phyloP scores from a whole-genome alignment of 2,888 invertebrate genomes.

The Drosophila neonasuta region DNA sequence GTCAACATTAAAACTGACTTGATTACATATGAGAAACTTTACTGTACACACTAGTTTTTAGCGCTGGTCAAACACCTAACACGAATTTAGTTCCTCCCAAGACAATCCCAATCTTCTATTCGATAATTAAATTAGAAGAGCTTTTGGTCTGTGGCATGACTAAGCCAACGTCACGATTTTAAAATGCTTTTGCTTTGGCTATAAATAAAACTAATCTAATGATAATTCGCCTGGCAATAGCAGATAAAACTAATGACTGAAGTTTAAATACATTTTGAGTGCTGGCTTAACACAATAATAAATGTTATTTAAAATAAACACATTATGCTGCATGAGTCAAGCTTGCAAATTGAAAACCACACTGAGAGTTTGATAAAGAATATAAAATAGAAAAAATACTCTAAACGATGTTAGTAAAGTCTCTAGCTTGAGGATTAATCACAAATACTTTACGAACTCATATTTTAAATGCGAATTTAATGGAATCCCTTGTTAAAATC shows the following conservation, averaged over 20 bases:
- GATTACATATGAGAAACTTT: neutral
- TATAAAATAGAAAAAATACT: neutral
- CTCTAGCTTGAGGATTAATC: too few relatives aligned
- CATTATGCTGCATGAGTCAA: neutral
- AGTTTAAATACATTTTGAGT: constrained; percentile 7
- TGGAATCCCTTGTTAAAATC: too few relatives aligned
- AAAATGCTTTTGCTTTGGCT: constrained; percentile 22
- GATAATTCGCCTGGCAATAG: constrained; percentile 14
- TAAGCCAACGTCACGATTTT: constrained; percentile 23
- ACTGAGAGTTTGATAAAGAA: neutral
- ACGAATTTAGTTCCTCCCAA: constrained; percentile 5
- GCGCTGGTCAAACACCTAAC: neutral
- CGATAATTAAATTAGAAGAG: constrained; percentile 42
- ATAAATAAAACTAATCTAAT: neutral
- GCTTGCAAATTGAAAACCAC: neutral
- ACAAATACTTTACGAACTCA: too few relatives aligned
- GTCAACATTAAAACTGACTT: neutral
- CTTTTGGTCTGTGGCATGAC: constrained; percentile 29
- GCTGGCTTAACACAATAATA: neutral
- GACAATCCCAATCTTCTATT: constrained; percentile 1
- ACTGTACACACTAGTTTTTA: constrained; percentile 12
- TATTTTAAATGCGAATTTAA: too few relatives aligned
- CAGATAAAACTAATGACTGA: constrained; percentile 20
- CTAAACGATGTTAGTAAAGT: neutral
- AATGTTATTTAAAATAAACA: neutral